Conservation (phyloP, 1,140 invertebrate species). For the Lepidurus packardi region DNA sequence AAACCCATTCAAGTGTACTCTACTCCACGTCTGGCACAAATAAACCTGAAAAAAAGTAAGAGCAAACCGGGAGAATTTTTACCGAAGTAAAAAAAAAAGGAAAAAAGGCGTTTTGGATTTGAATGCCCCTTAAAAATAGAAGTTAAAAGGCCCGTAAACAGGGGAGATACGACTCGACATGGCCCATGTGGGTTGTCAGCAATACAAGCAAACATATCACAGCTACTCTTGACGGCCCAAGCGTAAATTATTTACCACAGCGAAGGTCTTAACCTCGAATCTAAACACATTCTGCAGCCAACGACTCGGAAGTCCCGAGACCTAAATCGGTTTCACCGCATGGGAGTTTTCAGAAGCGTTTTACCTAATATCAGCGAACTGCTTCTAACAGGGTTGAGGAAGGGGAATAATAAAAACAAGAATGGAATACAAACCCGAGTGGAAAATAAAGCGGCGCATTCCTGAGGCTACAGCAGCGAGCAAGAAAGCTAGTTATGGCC, state of each 20-base stretch:
- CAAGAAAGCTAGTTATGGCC: no score
- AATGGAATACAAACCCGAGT: no score
- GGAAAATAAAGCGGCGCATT: no score
- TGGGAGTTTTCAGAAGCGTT: background rate
- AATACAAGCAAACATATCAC: conserved; percentile 19
- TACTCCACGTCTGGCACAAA: background rate
- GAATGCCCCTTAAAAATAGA: background rate
- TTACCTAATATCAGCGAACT: background rate
- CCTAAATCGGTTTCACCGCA: background rate
- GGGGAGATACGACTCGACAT: background rate
- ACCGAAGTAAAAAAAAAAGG: background rate
- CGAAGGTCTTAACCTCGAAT: background rate
- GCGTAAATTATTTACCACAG: conserved; percentile 16
- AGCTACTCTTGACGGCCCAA: conserved; percentile 8
- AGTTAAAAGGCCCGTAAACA: background rate
- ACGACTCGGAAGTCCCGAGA: background rate
- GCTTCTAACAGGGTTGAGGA: background rate
- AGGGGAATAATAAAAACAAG: background rate
- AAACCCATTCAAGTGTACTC: background rate
- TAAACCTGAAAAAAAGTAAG: background rate
- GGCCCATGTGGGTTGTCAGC: background rate
- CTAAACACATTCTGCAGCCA: background rate
- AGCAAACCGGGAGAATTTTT: conserved; percentile 11
- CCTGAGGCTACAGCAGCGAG: no score
- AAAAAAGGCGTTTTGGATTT: background rate